Evolutionary conservation across 2,888 invertebrate species (phyloP).

Genomic region (Trachelus troglodyta): DNA sequence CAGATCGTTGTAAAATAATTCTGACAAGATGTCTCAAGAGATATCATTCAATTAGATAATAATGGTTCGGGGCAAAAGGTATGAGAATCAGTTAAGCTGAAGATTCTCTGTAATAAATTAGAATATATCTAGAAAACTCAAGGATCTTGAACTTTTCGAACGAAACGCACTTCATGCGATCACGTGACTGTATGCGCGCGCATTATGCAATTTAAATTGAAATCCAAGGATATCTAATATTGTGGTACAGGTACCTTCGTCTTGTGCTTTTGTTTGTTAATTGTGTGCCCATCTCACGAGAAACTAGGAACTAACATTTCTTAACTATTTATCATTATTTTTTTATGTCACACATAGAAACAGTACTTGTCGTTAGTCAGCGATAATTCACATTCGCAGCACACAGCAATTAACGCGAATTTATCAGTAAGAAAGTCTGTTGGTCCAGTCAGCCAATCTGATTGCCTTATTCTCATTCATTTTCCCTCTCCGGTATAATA

Average conservation of each 20-base stretch:
- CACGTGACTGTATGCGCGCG: neutral
- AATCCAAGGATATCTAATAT: neutral
- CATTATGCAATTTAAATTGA: neutral
- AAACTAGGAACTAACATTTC: constrained; percentile 52
- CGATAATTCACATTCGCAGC: constrained; percentile 20
- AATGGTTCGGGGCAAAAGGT: neutral
- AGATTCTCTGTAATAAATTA: neutral
- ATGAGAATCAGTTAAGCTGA: neutral
- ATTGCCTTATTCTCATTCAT: constrained; percentile 39
- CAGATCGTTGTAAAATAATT: neutral
- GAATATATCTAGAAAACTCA: neutral
- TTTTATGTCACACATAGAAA: constrained; percentile 8
- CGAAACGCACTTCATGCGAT: neutral
- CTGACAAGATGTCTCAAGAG: neutral
- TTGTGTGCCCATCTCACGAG: constrained; percentile 46
- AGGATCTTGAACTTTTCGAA: neutral
- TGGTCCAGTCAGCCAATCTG: constrained; percentile 47
- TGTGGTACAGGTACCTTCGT: constrained; percentile 46
- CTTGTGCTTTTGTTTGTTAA: constrained; percentile 45
- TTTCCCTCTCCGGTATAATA: constrained; percentile 39
- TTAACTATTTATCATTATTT: constrained; percentile 34
- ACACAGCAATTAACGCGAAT: constrained; percentile 42
- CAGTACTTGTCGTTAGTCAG: neutral
- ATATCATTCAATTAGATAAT: neutral
- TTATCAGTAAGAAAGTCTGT: constrained; percentile 38